Base-by-base conservation (phyloP, 2,113 vertebrate species). In the Symphodus melops region DNA sequence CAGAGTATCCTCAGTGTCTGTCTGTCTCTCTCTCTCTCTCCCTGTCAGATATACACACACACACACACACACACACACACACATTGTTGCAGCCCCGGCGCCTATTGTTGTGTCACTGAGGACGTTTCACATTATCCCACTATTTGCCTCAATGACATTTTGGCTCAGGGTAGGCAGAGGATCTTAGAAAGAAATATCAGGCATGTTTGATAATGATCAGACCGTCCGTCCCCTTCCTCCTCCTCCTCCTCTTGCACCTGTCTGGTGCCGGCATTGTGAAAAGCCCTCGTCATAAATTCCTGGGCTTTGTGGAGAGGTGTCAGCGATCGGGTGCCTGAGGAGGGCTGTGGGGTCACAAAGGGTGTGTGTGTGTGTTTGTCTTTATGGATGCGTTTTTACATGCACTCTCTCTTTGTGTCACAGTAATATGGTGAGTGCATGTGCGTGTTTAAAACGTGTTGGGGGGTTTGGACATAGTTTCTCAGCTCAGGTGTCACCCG, bases 281-380 rank as follows among this genome's bases (percentile, higher is more conserved):
- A 81, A 85, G 79, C 25, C 60, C 53, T 89, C 3, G 62, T 84
- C 78, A 80, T 92, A 90, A 90, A 90, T 92, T 88, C 89, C 87
- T 81, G 51, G 42, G 63, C 83, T 91, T 89, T 90, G 88, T 91
- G 76, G 41, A 62, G 85, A 81, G 78, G 86, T 93, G 89, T 89
- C 81, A 84, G 78, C 51, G 78, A 59, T 75, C 28, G 44, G 75
- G 74, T 86, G 87, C 54, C 84, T 55, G 66, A 67, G 82, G 84
- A 77, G 72, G 73, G 37, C 55, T 19, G 19, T 61, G 8, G 70
- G 84, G 85, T 88, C 83, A 83, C 1, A 7, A 37, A 58, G 81
- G 61, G n/a, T 57, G 11, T 44, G 58, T 68, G 68, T 73, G 75
- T 68, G 56, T 48, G 20, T 72, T n/a, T 68, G 54, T 79, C 66